Conservation (phyloP, 2,888 invertebrate genomes). For the Micoletzkya japonica region DNA sequence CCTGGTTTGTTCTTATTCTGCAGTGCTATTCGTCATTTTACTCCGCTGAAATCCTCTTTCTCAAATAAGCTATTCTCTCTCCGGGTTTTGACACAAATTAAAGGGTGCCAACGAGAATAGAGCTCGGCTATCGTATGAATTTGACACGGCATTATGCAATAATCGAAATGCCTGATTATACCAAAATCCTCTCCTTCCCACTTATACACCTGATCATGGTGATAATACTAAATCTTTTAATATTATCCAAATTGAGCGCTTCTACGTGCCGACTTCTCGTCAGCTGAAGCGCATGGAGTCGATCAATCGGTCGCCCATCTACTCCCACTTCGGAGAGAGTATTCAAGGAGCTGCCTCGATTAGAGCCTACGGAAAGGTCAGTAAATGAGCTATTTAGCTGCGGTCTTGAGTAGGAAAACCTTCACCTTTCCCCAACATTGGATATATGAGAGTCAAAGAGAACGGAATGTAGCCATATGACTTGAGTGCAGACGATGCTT, state of each 20-base stretch:
- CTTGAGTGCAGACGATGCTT: background rate
- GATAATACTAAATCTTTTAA: too few species aligned
- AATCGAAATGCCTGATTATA: background rate
- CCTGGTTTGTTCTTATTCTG: too few species aligned
- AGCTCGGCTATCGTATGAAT: background rate
- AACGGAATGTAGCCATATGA: background rate
- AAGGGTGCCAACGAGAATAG: too few species aligned
- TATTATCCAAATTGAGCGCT: conserved; percentile 72
- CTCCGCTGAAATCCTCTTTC: too few species aligned
- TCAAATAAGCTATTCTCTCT: too few species aligned
- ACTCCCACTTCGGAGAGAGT: conserved; percentile 60
- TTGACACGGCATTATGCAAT: background rate
- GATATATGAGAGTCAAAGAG: background rate
- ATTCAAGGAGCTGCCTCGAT: conserved; percentile 68
- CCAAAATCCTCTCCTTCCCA: background rate
- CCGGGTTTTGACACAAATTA: too few species aligned
- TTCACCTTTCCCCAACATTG: background rate
- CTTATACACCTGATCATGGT: background rate
- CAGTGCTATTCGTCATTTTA: too few species aligned
- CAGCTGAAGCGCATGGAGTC: conserved; percentile 69
- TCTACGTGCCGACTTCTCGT: conserved; percentile 90
- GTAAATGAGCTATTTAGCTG: background rate
- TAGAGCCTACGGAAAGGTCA: conserved; percentile 54
- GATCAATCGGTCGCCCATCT: conserved; percentile 58
- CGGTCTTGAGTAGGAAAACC: background rate